Percentiles rank a stretch among this genome's conserved stretches.
Conservation (phyloP, 2,797 vertebrate genomes). For the Molossus molossus region DNA sequence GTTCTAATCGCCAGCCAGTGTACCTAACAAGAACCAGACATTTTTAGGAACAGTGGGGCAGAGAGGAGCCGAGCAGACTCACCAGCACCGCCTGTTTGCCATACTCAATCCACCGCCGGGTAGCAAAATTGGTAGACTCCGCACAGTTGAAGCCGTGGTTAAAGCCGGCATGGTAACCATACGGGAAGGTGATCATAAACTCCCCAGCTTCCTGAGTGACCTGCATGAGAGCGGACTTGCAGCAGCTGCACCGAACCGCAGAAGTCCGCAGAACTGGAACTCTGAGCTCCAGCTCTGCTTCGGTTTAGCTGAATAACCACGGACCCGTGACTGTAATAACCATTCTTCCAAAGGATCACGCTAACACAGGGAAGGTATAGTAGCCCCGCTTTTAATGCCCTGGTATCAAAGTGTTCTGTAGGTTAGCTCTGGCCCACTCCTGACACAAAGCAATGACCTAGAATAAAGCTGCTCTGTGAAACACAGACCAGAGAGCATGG, state of each 20-base stretch:
- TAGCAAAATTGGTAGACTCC: slow-evolving; percentile 98
- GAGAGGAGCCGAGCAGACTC: slow-evolving; percentile 64
- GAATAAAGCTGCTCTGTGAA: not conserved
- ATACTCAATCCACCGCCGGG: slow-evolving; percentile 98
- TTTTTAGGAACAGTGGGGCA: accelerated
- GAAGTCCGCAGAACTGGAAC: not conserved
- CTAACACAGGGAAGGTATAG: too few relatives aligned
- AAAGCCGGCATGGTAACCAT: slow-evolving; percentile 98
- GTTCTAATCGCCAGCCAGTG: not conserved
- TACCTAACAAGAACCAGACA: not conserved
- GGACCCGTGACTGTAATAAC: not conserved
- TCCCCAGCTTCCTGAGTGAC: slow-evolving; percentile 98
- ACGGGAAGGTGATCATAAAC: slow-evolving; percentile 98
- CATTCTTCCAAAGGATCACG: not conserved
- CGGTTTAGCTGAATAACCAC: not conserved
- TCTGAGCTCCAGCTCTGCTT: not conserved
- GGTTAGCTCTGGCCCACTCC: not conserved
- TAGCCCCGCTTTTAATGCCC: not conserved
- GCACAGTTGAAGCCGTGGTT: slow-evolving; percentile 99
- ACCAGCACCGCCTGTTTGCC: slow-evolving; percentile 98
- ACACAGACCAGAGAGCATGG: not conserved
- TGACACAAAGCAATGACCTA: not conserved
- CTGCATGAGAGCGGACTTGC: slow-evolving; percentile 87
- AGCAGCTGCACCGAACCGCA: not conserved
- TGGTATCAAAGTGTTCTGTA: not conserved